Evolutionary conservation across 2,113 vertebrate genomes (phyloP).

Genomic region (Haemorhous mexicanus): DNA sequence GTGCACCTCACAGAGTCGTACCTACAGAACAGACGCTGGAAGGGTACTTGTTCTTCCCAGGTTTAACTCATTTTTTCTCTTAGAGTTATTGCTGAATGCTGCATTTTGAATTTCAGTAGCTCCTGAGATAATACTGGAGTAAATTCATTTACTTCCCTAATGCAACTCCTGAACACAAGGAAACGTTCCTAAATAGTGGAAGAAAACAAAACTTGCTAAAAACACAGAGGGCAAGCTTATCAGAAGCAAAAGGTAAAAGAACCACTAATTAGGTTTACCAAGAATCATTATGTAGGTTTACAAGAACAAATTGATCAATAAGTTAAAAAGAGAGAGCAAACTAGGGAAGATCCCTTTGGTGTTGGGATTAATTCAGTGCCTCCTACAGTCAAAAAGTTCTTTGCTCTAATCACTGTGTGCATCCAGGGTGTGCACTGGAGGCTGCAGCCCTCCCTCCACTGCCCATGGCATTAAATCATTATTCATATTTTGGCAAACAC

Average conservation of each 20-base stretch:
- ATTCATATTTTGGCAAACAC: neutral
- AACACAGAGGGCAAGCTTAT: neutral
- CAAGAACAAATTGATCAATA: neutral
- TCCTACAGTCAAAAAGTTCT: neutral
- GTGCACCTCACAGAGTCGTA: neutral
- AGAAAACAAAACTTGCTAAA: neutral
- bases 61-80: neutral
- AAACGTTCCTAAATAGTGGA: neutral
- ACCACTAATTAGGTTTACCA: neutral
- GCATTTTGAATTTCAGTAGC: neutral
- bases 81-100: neutral
- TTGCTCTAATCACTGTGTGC: neutral
- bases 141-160: neutral
- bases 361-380: neutral
- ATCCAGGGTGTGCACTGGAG: accelerated
- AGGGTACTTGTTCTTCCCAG: neutral
- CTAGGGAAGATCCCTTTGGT: neutral
- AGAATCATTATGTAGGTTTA: neutral
- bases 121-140: neutral
- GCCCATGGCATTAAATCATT: accelerated
- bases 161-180: neutral
- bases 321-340: neutral
- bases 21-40: neutral
- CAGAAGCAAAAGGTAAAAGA: neutral
- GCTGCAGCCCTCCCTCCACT: neutral